A percentile compares a stretch with the other conserved stretches of the same genome.
Evolutionary conservation across 2,113 vertebrate species (phyloP).

Genomic region (Chionodraco myersi): DNA sequence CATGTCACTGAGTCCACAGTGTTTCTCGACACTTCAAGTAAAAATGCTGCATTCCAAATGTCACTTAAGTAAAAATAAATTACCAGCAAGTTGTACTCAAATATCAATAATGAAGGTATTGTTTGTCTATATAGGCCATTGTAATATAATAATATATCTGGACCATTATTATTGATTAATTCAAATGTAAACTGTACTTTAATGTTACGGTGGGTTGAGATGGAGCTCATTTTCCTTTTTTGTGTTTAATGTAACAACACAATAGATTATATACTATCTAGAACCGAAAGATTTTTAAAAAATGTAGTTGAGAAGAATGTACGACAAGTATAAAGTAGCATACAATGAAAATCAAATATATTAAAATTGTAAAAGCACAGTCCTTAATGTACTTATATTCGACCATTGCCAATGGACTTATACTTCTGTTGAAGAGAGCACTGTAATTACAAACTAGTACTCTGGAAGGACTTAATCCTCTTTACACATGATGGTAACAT

Average conservation of each 20-base stretch:
- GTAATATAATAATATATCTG: not conserved
- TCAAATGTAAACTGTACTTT: not conserved
- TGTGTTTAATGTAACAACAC: too few species aligned
- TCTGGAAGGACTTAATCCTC: constrained; percentile 44
- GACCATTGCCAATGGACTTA: not conserved
- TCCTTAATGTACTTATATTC: not conserved
- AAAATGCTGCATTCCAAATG: too few species aligned
- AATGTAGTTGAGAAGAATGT: not conserved
- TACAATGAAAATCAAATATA: not conserved
- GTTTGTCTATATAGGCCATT: not conserved
- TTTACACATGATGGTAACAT: constrained; percentile 35
- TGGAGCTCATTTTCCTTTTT: too few species aligned
- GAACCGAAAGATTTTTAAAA: not conserved
- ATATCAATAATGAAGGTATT: not conserved
- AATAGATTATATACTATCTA: not conserved
- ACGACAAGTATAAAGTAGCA: not conserved
- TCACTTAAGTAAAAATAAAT: too few species aligned
- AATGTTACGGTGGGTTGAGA: too few species aligned
- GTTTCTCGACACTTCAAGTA: not conserved
- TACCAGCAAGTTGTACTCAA: not conserved
- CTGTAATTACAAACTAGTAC: not conserved
- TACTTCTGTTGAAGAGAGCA: not conserved
- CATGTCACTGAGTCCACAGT: not conserved
- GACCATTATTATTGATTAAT: not conserved
- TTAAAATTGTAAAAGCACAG: not conserved